Evolutionary conservation across 2,888 invertebrate genomes (phyloP), one percentile per base, ranked within the genome.

Genomic region (Eurytoma californica): DNA sequence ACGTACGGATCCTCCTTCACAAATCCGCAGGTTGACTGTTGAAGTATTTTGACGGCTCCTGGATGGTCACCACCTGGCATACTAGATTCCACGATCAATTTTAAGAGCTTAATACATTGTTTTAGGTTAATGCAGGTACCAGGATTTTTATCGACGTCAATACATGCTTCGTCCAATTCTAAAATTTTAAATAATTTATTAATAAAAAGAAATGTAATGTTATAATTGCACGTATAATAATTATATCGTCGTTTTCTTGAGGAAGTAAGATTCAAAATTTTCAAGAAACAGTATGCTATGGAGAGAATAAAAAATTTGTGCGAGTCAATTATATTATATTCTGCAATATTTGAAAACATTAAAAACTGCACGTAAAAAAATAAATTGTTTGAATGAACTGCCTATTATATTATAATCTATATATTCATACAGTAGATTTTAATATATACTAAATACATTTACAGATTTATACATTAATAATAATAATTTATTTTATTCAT

Each of bases 11-110:
- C 85, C 79, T 87, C 85, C 0, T 92, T 92, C 24, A 92, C 90
- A 83, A 93, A 93, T 0, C 95, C 95, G 83, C 96, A 96, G 20
- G 94, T 93, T 9, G 95, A 93, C 68, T 91, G 90, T 80, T 93
- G 91, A 60, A 96, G 90, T 82, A 92, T 93, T n/a, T 88, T 86
- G 0, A 91, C 90, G 28, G 51, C 67, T 24, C 60, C 18, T 0
- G 20, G 0, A n/a, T 51, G 51, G 13, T 9, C 12, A 0, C 60
- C 3, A 0, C 47, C 2, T 18, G 7, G 5, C 30, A 1, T n/a
- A 39, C 4, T 9, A 1, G 16, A 5, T 18, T 7, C 63, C 14
- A 13, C 18, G 2, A 65, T 3, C 73, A 73, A 39, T 1, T 55
- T 3, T 5, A 73, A n/a, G 13, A 65, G 28, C 3, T 24, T 4